Percentiles rank a stretch among this genome's conserved stretches.
phyloP scores from a whole-genome alignment of 2,113 vertebrate species.

The Gasterosteus aculeatus region DNA sequence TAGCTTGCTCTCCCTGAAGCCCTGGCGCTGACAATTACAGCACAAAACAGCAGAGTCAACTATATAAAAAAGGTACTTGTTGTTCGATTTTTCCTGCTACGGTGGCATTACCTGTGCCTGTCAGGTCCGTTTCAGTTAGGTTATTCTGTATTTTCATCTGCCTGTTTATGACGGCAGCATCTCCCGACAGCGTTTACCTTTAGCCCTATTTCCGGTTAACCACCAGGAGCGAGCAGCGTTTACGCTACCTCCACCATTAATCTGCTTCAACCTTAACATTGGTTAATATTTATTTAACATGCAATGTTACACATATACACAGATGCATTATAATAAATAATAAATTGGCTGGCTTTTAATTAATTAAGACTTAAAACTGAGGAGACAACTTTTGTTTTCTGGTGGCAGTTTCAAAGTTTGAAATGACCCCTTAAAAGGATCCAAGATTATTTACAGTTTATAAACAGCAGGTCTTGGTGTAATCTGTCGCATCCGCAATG shows the following conservation, averaged over 20 bases:
- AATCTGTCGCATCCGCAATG: not conserved
- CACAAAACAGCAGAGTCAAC: not conserved
- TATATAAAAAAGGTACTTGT: not conserved
- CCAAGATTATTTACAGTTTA: too few relatives aligned
- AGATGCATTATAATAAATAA: not conserved
- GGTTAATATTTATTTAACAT: not conserved
- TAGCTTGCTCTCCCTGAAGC: not conserved
- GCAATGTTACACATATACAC: not conserved
- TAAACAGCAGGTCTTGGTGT: too few relatives aligned
- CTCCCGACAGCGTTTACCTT: constrained; percentile 76
- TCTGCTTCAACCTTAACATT: not conserved
- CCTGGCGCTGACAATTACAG: constrained; percentile 6
- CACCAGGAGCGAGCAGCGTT: not conserved
- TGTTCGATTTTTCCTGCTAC: not conserved
- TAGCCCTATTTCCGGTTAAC: constrained; percentile 73
- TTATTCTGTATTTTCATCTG: constrained; percentile 75
- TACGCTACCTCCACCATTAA: not conserved
- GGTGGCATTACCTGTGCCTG: constrained; percentile 55
- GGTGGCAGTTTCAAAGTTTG: not conserved
- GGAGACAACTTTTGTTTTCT: not conserved
- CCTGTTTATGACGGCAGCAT: constrained; percentile 80
- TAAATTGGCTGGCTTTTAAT: not conserved
- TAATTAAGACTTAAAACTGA: not conserved
- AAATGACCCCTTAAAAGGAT: not conserved
- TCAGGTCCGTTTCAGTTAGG: constrained; percentile 49